A percentile compares a stretch with the other conserved stretches of the same genome.
These are phyloP conservation scores for Planiliza haematocheilus DNA, from an alignment of 2,113 vertebrate species.

Conservation along the genomic window DNA sequence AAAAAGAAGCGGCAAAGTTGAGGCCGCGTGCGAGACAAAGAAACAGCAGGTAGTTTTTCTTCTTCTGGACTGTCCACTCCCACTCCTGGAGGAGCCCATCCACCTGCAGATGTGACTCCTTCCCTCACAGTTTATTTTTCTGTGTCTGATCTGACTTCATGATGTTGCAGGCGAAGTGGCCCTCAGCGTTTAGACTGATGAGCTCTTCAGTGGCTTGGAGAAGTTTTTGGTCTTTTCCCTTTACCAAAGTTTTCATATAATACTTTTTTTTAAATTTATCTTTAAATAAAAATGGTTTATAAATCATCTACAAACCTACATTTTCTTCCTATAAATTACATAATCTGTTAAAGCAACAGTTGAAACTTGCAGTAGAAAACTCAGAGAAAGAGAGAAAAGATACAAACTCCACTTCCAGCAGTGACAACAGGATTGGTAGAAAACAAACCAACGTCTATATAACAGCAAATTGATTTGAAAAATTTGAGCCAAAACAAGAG, in stretches of 20 bases:
- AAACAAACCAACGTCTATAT: slow-evolving; percentile 58
- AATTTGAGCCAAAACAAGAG: slow-evolving; percentile 43
- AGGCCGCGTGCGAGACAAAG: neutral
- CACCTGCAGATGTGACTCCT: slow-evolving; percentile 16
- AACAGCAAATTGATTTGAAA: slow-evolving; percentile 58
- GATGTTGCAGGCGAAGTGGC: neutral
- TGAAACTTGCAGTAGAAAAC: slow-evolving; percentile 71
- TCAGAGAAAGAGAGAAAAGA: slow-evolving; percentile 47
- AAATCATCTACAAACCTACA: slow-evolving; percentile 75
- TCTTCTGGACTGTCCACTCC: slow-evolving; percentile 4
- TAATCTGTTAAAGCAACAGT: slow-evolving; percentile 46
- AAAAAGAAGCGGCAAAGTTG: slow-evolving; percentile 8
- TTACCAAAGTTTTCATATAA: slow-evolving; percentile 43
- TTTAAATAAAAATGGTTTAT: slow-evolving; percentile 74
- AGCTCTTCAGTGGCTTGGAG: slow-evolving; percentile 30
- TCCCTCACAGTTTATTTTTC: neutral
- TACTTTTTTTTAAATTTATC: slow-evolving; percentile 25
- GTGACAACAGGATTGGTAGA: slow-evolving; percentile 69
- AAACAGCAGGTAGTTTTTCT: slow-evolving; percentile 21
- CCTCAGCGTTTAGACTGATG: neutral
- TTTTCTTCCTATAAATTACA: slow-evolving; percentile 74
- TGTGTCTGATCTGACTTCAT: neutral
- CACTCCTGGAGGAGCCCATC: slow-evolving; percentile 18
- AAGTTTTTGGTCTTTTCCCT: slow-evolving; percentile 42
- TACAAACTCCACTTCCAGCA: slow-evolving; percentile 56